Evolutionary conservation across 2,888 invertebrate genomes (phyloP).

Genomic region (Mesorhabditis spiculigera): DNA sequence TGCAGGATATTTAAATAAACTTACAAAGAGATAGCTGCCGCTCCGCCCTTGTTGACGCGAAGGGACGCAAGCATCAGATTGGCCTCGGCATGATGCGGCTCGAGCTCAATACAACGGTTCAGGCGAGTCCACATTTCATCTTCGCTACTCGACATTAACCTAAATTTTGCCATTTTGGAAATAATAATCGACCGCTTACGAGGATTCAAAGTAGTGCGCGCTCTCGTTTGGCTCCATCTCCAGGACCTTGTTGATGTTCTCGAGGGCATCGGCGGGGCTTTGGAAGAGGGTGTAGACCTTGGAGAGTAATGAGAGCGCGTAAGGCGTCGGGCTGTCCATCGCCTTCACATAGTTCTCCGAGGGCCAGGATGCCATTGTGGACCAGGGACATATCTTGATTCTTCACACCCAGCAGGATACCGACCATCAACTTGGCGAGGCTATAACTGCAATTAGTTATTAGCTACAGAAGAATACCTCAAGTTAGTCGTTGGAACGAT

Average conservation of each 20-base stretch:
- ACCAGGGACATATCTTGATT: constrained; percentile 6
- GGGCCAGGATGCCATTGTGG: constrained; percentile 14
- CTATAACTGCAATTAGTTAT: neutral
- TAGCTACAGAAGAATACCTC: neutral
- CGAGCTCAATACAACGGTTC: constrained; percentile 16
- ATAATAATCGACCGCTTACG: neutral
- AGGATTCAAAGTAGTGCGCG: constrained; percentile 15
- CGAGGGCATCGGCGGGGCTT: constrained; percentile 10
- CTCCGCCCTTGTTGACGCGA: constrained; percentile 12
- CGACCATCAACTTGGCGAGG: neutral
- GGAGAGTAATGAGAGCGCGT: constrained; percentile 12
- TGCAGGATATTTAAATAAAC: neutral
- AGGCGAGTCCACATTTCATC: constrained; percentile 14
- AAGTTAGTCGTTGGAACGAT: neutral
- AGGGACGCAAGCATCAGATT: constrained; percentile 19
- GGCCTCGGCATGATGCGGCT: constrained; percentile 20
- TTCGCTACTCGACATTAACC: constrained; percentile 12
- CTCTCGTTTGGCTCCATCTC: constrained; percentile 12
- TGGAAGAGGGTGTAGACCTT: constrained; percentile 21
- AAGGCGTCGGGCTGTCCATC: constrained; percentile 7
- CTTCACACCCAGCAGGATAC: neutral
- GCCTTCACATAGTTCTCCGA: constrained; percentile 14
- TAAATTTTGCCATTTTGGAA: neutral
- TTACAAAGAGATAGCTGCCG: constrained; percentile 8
- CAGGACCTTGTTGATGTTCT: constrained; percentile 12